phyloP scores from a whole-genome alignment of 2,113 vertebrate species.

The Boulengerochromis microlepis region DNA sequence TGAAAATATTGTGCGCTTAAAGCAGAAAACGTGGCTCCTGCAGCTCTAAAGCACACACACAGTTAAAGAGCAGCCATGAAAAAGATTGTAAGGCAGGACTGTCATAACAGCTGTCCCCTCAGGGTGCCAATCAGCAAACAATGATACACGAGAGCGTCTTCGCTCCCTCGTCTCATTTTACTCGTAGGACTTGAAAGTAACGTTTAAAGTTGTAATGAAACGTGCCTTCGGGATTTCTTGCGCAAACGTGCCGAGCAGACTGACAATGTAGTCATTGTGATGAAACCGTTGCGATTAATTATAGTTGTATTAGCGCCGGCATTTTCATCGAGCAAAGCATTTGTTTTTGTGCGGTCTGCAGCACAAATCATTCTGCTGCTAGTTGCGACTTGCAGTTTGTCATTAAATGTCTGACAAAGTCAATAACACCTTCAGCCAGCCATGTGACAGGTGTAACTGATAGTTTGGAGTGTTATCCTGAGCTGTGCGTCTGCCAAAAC shows the following conservation, averaged over 20 bases:
- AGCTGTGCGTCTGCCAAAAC: background rate
- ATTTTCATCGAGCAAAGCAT: accelerated
- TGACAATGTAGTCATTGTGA: accelerated
- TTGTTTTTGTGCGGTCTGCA: background rate
- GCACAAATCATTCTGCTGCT: background rate
- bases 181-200: background rate
- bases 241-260: background rate
- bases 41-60: background rate
- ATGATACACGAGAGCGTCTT: accelerated
- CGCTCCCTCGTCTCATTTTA: background rate
- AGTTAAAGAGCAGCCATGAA: background rate
- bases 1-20: background rate
- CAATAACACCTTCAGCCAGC: background rate
- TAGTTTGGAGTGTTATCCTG: background rate
- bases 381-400: background rate
- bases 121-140: background rate
- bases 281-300: too few relatives aligned
- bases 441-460: background rate
- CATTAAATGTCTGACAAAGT: background rate
- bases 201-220: background rate
- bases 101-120: background rate
- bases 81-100: background rate
- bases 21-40: background rate
- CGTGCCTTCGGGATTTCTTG: background rate
- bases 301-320: background rate